phyloP scores from a whole-genome alignment of 1,140 invertebrate genomes.

The Drosophila insularis region DNA sequence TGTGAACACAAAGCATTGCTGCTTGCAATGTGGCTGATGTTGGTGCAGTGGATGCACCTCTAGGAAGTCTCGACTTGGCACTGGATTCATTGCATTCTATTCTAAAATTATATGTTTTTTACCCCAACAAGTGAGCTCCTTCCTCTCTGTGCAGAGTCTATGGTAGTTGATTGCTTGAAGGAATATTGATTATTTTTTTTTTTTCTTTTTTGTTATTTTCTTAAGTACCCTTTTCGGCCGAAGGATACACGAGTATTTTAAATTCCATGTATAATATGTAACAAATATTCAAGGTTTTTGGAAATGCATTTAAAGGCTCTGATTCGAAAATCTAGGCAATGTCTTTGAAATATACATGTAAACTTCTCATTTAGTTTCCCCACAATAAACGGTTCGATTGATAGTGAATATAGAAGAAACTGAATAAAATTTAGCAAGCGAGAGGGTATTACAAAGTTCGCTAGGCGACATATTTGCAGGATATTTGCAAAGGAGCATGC shows the following conservation, averaged over 20 bases:
- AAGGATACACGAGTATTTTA: not conserved
- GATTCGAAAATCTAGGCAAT: too few relatives aligned
- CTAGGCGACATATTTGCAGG: not conserved
- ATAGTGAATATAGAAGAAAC: too few relatives aligned
- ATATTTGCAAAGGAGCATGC: not conserved
- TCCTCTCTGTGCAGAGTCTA: not conserved
- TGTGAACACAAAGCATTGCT: constrained; percentile 82
- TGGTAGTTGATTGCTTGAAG: not conserved
- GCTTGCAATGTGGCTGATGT: constrained; percentile 81
- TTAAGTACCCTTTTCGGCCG: not conserved
- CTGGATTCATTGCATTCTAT: constrained; percentile 72
- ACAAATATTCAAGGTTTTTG: not conserved
- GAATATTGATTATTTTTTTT: constrained; percentile 11
- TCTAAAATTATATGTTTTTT: not conserved
- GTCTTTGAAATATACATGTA: too few relatives aligned
- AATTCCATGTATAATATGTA: not conserved
- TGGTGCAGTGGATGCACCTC: constrained; percentile 79
- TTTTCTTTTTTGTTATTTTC: constrained; percentile 10
- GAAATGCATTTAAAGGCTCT: too few relatives aligned
- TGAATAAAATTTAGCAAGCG: not conserved
- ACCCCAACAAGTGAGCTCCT: not conserved
- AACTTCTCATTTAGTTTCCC: too few relatives aligned
- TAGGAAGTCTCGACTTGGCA: constrained; percentile 78
- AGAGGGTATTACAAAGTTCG: not conserved
- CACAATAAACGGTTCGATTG: too few relatives aligned